phyloP scores from a whole-genome alignment of 2,888 invertebrate genomes.

The Catotricha subobsoleta region DNA sequence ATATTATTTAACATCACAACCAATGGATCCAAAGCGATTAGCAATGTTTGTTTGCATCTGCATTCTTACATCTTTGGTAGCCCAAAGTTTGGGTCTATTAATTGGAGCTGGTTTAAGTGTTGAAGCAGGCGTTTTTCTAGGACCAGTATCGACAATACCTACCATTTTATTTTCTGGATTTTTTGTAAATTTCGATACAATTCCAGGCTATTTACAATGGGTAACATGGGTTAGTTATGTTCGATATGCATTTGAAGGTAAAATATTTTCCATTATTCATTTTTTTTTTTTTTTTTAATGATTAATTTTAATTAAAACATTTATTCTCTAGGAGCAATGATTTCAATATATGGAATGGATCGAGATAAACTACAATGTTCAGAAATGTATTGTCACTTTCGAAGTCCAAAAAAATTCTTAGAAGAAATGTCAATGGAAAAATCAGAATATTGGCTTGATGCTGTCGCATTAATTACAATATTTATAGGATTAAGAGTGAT shows the following conservation, averaged over 20 bases:
- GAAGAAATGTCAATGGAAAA: conserved; percentile 70
- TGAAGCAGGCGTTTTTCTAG: conserved; percentile 59
- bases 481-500: conserved; percentile 60
- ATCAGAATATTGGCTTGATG: conserved; percentile 65
- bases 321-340: conserved; percentile 43
- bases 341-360: conserved; percentile 77
- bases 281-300: background rate
- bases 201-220: conserved; percentile 77
- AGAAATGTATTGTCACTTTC: conserved; percentile 66
- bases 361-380: conserved; percentile 67
- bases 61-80: conserved; percentile 74
- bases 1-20: conserved; percentile 91
- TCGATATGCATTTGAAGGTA: conserved; percentile 75
- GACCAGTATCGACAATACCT: conserved; percentile 82
- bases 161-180: conserved; percentile 86
- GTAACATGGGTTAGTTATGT: conserved; percentile 81
- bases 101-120: conserved; percentile 85
- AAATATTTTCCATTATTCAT: conserved; percentile 5
- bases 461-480: conserved; percentile 59
- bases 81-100: conserved; percentile 79
- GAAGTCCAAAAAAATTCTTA: conserved; percentile 63
- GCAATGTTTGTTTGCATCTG: conserved; percentile 32
- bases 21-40: conserved; percentile 64
- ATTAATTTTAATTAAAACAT: background rate
- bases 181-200: conserved; percentile 82